Base-by-base conservation (phyloP, 2,888 invertebrate species). In the Iselma pallidipennis region DNA sequence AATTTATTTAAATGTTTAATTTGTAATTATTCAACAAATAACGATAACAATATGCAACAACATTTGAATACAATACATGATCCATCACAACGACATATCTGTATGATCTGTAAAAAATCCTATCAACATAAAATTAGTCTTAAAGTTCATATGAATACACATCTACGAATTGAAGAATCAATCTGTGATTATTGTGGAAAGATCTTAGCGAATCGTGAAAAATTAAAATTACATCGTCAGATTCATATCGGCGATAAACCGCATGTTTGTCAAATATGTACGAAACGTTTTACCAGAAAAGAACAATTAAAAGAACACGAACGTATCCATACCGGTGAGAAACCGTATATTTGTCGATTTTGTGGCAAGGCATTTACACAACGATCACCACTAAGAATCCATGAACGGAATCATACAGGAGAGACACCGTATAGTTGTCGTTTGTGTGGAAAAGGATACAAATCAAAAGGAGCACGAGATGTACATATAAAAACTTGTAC, bases 251-350 rank as follows among this genome's bases (percentile, higher is more conserved):
- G 53, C 7, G 62, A 70, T n/a, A 66, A 75, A 23, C 69, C 83
- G 63, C 86, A 85, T 72, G 83, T 82, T 70, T 86, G 86, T 71
- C 82, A 82, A 55, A 80, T 83, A 7, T 86, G 86, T 73, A 83
- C 83, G 67, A 85, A 85, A 73, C 85, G 85, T 14, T 86, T 86
- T 65, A 84, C 83, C 77, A 83, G 85, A 66, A 79, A 82, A 56
- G 82, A 84, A 28, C 85, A 85, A 80, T 85, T 85, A 62, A 81
- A 83, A 70, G 86, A 86, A 56, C 87, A 87, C 78, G 84, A 84
- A 69, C 86, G 86, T 73, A 85, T n/a, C n/a, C n/a, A n/a, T n/a
- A n/a, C n/a, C n/a, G n/a, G n/a, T n/a, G n/a, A n/a, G n/a, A n/a
- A n/a, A 83, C 75, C 76, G 0, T 74, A 75, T 49, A 59, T 64